Evolutionary conservation across 1,140 invertebrate species (phyloP), one percentile per base, ranked within the genome.

Genomic region (Copidosoma floridanum): DNA sequence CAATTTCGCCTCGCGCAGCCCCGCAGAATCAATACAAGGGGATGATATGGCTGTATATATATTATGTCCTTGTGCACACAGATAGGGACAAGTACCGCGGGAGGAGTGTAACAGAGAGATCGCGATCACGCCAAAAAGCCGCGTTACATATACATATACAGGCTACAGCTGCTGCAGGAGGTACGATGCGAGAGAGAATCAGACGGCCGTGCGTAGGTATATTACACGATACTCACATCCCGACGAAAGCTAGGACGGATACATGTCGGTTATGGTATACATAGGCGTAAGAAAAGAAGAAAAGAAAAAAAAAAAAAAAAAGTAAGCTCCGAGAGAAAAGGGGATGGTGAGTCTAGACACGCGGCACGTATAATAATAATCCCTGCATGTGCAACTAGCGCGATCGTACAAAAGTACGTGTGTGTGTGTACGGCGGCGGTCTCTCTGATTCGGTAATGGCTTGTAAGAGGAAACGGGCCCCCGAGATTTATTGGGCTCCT

Each of bases 401-500:
- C 18, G 43, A 18, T 16, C 6, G 43, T 23, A 46, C 11, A 46
- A 12, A n/a, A n/a, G n/a, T n/a, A n/a, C n/a, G n/a, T n/a, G n/a
- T n/a, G n/a, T n/a, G n/a, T n/a, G n/a, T n/a, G n/a, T n/a, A n/a
- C 47, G 38, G 8, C 29, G 2, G 24, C 27, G 4, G 53, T 57
- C 63, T 62, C 65, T 71, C 68, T 71, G 68, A 70, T 72, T 76
- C 71, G 72, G 71, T 77, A 77, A 77, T 77, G 73, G 73, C 71
- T 73, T 71, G 74, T 75, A 75, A 76, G 70, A 76, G 73, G 71
- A 75, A 74, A 75, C 66, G 70, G 71, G 64, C 6, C 57, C 40
- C 68, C 64, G 72, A 79, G 75, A 78, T 76, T 78, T 77, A 79
- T 78, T 63, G 73, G 69, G n/a, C n/a, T n/a, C n/a, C n/a, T n/a